Conservation (phyloP, 1,140 invertebrate genomes). For the Aleiodes sp. region DNA sequence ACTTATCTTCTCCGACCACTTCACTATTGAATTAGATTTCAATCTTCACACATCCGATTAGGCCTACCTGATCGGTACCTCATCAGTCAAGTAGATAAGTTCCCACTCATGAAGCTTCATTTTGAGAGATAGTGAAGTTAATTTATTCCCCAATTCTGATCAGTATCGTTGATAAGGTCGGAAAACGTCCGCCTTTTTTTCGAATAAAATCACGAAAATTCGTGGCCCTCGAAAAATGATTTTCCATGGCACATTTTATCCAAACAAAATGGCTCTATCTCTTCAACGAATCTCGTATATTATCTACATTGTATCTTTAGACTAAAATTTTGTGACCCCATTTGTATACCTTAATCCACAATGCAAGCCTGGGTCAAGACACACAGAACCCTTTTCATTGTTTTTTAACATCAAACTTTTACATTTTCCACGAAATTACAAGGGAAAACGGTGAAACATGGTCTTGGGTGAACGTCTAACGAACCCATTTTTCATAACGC, state of each 20-base stretch:
- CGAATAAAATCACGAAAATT: too few relatives aligned
- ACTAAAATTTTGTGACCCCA: not conserved
- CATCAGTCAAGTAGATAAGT: too few relatives aligned
- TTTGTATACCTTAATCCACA: slow-evolving; percentile 14
- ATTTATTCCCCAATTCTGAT: too few relatives aligned
- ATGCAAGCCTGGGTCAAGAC: not conserved
- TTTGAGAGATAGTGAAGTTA: too few relatives aligned
- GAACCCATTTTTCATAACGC: slow-evolving; percentile 15
- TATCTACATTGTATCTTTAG: not conserved
- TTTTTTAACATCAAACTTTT: slow-evolving; percentile 9
- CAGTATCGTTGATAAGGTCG: too few relatives aligned
- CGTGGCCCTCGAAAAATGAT: not conserved
- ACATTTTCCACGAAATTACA: slow-evolving; percentile 18
- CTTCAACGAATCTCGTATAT: not conserved
- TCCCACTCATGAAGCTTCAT: too few relatives aligned
- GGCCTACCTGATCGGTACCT: too few relatives aligned
- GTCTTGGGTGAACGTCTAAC: slow-evolving; percentile 1
- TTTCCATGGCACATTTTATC: not conserved
- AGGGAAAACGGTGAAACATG: slow-evolving; percentile 15
- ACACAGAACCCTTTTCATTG: slow-evolving; percentile 5
- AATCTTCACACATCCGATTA: too few relatives aligned
- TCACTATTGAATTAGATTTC: too few relatives aligned
- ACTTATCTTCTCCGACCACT: too few relatives aligned
- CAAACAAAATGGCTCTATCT: too few relatives aligned
- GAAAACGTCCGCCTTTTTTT: too few relatives aligned